Base-by-base conservation (phyloP, 2,113 vertebrate species). In the Aphyosemion australe region DNA sequence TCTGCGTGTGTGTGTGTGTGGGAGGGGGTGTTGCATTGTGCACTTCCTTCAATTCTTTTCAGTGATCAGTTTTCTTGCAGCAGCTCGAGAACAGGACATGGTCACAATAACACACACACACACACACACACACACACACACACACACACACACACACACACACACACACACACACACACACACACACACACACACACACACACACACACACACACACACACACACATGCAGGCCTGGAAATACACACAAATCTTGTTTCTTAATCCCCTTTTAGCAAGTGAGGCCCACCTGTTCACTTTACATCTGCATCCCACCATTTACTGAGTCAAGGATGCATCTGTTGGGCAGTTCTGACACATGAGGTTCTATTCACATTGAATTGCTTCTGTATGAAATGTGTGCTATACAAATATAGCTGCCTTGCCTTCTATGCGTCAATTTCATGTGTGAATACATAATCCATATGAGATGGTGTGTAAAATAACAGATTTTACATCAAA, bases 1-100 rank as follows among this genome's bases (percentile, higher is more conserved):
- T 72, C 18, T 50, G 19, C 31, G 18, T 65, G 62, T 64, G 72
- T 81, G 54, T 71, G 61, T 68, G 14, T 50, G 32, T 42, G 18
- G 68, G 18, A 42, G 32, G 31, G 18, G 68, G 18, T 50, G 32
- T 75, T 64, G 80, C 26, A 67, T 84, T 79, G 70, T 87, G 73
- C 20, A 80, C 69, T 82, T 87, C 85, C 85, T 83, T 41, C 75
- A 34, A 85, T 86, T 89, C 81, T 83, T 86, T 72, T 72, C 55
- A 34, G 59, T 2, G 52, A 74, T 82, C 57, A 65, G 58, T 75
- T 79, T 85, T 81, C 61, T 77, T 76, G 56, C 60, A 66, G 19
- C 18, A 46, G 69, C 69, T 55, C 1, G 49, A 70, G 73, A 60
- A 60, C 59, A 47, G 78, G 52, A 81, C 76, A 82, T 84, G 69